A percentile compares a stretch with the other conserved stretches of the same genome.
Evolutionary conservation across 2,888 invertebrate genomes (phyloP).

Genomic region (Campopleginae sp.): DNA sequence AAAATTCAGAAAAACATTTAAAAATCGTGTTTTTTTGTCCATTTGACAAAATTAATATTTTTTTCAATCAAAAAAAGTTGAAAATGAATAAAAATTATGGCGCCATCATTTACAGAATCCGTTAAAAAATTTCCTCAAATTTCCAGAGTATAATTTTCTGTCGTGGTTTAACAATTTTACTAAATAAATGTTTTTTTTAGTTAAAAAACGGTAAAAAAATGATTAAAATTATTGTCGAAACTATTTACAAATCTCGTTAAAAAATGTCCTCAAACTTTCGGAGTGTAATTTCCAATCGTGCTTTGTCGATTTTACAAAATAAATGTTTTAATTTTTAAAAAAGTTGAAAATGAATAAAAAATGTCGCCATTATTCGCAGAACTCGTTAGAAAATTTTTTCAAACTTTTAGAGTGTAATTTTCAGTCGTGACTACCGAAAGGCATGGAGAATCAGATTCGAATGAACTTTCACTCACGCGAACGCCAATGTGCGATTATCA

Average conservation of each 20-base stretch:
- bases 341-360: neutral
- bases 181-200: neutral
- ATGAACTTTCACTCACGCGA: neutral
- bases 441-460: neutral
- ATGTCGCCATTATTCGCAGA: neutral
- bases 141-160: neutral
- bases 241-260: no score
- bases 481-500: neutral
- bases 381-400: neutral
- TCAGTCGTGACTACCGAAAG: neutral
- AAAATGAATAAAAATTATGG: neutral
- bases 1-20: neutral
- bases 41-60: neutral
- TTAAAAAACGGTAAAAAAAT: neutral
- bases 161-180: neutral
- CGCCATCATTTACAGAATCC: neutral
- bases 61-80: no score
- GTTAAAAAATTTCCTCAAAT: neutral
- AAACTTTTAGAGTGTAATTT: neutral
- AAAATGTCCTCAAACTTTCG: no score
- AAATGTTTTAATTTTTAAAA: neutral
- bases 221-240: neutral
- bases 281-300: no score
- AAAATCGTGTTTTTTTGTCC: neutral
- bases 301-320: neutral